These are phyloP conservation scores for Mustela erminea DNA, from an alignment of 2,797 vertebrate genomes.

Conservation along the genomic window DNA sequence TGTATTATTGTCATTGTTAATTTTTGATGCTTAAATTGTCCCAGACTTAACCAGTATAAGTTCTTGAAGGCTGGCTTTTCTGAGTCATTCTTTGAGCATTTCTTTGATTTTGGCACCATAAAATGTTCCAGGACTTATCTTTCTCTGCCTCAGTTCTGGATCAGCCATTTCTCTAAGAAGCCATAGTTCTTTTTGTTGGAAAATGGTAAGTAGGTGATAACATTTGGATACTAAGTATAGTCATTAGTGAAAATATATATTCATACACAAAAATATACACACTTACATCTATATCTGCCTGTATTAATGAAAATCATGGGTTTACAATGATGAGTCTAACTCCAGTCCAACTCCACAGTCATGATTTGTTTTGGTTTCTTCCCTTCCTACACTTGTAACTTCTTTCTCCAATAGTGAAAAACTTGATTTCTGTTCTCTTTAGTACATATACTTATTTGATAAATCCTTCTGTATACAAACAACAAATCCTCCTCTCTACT, in stretches of 20 bases:
- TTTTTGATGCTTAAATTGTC: background rate
- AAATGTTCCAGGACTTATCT: background rate
- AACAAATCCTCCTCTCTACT: background rate
- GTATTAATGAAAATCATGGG: background rate
- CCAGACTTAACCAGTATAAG: background rate
- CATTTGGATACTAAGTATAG: background rate
- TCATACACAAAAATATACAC: background rate
- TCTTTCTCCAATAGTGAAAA: background rate
- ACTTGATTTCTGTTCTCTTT: background rate
- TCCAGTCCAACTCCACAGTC: background rate
- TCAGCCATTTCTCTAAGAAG: background rate
- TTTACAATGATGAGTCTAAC: background rate
- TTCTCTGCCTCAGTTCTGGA: background rate
- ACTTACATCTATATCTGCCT: background rate
- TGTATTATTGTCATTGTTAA: background rate
- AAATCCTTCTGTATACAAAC: background rate
- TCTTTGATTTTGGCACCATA: slow-evolving; percentile 7
- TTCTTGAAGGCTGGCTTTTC: background rate
- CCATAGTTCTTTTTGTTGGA: slow-evolving; percentile 3
- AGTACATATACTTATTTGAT: background rate
- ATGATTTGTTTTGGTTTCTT: background rate
- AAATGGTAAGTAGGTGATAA: background rate
- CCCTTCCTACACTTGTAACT: background rate
- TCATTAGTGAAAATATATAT: background rate
- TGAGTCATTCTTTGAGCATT: background rate